phyloP scores from a whole-genome alignment of 1,140 invertebrate genomes.

The Cyclina sinensis region DNA sequence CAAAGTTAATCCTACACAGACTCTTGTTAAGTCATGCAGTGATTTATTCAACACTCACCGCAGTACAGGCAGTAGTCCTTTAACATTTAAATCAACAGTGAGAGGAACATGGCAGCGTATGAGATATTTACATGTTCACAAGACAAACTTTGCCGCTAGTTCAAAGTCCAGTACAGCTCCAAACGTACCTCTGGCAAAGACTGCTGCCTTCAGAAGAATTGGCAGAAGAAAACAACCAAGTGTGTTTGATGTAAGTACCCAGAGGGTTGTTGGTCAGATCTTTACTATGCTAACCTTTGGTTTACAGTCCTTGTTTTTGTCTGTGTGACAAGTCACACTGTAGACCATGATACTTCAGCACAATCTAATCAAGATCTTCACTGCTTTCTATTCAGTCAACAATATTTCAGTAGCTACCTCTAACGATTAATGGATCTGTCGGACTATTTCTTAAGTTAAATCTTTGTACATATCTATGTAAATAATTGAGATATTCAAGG shows the following conservation, averaged over 20 bases:
- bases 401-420: too few species aligned
- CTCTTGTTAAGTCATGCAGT: background rate
- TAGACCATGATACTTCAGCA: too few species aligned
- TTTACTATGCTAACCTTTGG: too few species aligned
- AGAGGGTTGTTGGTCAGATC: too few species aligned
- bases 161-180: background rate
- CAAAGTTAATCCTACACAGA: background rate
- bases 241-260: slow-evolving; percentile 5
- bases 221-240: background rate
- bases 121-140: background rate
- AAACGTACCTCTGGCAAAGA: slow-evolving; percentile 16
- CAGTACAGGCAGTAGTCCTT: background rate
- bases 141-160: background rate
- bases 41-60: background rate
- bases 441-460: too few species aligned
- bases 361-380: too few species aligned
- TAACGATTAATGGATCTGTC: too few species aligned
- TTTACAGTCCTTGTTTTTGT: too few species aligned
- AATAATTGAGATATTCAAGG: too few species aligned
- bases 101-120: background rate
- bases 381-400: too few species aligned
- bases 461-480: too few species aligned
- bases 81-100: background rate
- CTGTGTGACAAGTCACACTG: too few species aligned
- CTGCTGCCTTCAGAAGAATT: background rate